A percentile compares a stretch with the other conserved stretches of the same genome.
phyloP scores from a whole-genome alignment of 1,140 invertebrate genomes.

The Laupala kohalensis region DNA sequence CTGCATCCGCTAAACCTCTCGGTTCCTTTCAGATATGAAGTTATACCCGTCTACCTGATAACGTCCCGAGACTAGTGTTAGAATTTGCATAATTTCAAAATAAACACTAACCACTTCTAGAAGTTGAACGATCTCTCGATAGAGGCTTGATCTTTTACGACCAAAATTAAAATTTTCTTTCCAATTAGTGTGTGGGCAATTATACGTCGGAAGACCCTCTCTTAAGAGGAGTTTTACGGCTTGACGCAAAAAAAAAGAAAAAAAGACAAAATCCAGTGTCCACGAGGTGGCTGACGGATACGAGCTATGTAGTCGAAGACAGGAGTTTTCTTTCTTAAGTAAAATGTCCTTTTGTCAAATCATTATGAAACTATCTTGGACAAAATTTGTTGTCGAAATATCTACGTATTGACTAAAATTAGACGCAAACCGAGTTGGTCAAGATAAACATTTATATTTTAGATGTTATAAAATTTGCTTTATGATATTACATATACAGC shows the following conservation, averaged over 20 bases:
- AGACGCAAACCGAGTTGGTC: too few species aligned
- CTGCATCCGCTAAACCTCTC: too few species aligned
- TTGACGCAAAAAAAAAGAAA: neutral
- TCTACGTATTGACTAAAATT: too few species aligned
- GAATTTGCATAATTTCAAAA: neutral
- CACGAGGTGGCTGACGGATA: neutral
- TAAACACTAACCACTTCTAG: neutral
- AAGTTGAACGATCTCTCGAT: neutral
- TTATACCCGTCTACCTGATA: neutral
- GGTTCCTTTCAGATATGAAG: neutral
- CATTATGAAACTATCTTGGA: too few species aligned
- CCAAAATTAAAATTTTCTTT: neutral
- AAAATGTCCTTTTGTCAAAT: too few species aligned
- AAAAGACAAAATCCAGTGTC: neutral
- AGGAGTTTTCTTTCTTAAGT: too few species aligned
- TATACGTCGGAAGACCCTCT: neutral
- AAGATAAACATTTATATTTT: too few species aligned
- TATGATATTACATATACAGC: too few species aligned
- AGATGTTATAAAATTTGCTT: too few species aligned
- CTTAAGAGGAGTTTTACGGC: neutral
- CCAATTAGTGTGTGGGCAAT: neutral
- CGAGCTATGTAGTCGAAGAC: too few species aligned
- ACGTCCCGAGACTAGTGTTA: neutral
- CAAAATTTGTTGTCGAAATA: too few species aligned
- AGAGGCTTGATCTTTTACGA: neutral